A percentile compares a stretch with the other conserved stretches of the same genome.
Evolutionary conservation across 1,140 invertebrate species (phyloP).

Genomic region (Bilobella aurantiaca): DNA sequence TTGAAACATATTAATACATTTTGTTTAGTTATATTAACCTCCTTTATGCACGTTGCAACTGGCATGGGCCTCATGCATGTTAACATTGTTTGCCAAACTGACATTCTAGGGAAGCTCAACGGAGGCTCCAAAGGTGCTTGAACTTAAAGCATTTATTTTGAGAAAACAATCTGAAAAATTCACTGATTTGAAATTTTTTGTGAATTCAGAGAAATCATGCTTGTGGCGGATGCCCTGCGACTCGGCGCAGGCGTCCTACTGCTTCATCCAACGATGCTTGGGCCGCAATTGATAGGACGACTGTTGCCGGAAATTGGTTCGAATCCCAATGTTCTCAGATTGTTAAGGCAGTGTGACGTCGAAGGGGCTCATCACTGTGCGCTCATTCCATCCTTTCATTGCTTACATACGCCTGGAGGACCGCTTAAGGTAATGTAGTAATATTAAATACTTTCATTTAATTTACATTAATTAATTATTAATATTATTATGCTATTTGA

Average conservation of each 20-base stretch:
- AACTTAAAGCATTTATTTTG: neutral
- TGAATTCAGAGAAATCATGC: slow-evolving; percentile 64
- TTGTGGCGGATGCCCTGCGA: slow-evolving; percentile 87
- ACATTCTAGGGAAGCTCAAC: neutral
- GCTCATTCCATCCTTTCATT: slow-evolving; percentile 84
- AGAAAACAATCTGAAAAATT: neutral
- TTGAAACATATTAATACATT: no score
- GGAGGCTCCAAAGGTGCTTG: neutral
- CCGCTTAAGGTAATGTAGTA: slow-evolving; percentile 85
- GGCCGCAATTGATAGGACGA: slow-evolving; percentile 83
- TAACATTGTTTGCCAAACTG: neutral
- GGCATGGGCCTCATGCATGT: neutral
- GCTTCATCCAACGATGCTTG: slow-evolving; percentile 88
- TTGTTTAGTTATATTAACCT: no score
- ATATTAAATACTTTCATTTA: no score
- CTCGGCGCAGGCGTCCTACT: slow-evolving; percentile 81
- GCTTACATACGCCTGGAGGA: slow-evolving; percentile 91
- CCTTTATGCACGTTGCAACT: no score
- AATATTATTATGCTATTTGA: no score
- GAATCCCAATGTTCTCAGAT: slow-evolving; percentile 70
- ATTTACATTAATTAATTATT: no score
- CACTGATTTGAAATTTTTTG: neutral
- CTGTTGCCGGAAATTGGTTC: slow-evolving; percentile 79
- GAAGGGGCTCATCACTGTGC: slow-evolving; percentile 78
- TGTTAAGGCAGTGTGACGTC: slow-evolving; percentile 80